Base-by-base conservation (phyloP, 2,113 vertebrate species). In the Channa argus region DNA sequence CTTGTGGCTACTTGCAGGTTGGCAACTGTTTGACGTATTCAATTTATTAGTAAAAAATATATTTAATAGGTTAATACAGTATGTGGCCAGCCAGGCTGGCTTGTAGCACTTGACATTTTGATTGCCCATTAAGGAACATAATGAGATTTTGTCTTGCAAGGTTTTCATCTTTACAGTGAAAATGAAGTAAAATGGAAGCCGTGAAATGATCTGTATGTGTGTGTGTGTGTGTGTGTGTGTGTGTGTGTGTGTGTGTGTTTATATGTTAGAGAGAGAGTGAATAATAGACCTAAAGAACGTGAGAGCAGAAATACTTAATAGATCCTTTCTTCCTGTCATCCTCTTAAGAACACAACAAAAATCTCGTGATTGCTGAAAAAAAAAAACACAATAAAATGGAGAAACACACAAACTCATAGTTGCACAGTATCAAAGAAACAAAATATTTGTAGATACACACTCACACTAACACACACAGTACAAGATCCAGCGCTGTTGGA, bases 401-500 rank as follows among this genome's bases (percentile, higher is more conserved):
- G 36, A 45, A 45, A 54, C 13, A 58, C 15, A 52, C 41, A 52
- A 24, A 24, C 36, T 14, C 44, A 38, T 45, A 58, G 13, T 49
- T 34, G 15, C 15, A 59, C 33, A 39, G 5, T 50, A 33, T 12
- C 10, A 8, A 14, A 51, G 13, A 44, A 37, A 66, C 44, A 7
- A 8, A 34, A 24, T 24, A 24, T 24, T 24, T 24, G 24, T 44
- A 63, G 38, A 54, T 12, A 56, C 15, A 46, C 12, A 60, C 47
- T 50, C 51, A 45, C 36, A 39, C 33, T 24, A 24, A 38, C 45
- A 49, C 13, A 49, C 36, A 5, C 49, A n/a, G 55, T 12, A 63
- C 50, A 34, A 77, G 53, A 52, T 49, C 15, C 71, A 52, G 69
- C 83, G 47, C 69, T 3, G 63, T 69, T 71, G 69, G 74, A 63